Percentiles rank a stretch among this genome's conserved stretches.
These are phyloP conservation scores for Gisinianus flammeolus DNA, from an alignment of 2,888 invertebrate species.

Conservation along the genomic window DNA sequence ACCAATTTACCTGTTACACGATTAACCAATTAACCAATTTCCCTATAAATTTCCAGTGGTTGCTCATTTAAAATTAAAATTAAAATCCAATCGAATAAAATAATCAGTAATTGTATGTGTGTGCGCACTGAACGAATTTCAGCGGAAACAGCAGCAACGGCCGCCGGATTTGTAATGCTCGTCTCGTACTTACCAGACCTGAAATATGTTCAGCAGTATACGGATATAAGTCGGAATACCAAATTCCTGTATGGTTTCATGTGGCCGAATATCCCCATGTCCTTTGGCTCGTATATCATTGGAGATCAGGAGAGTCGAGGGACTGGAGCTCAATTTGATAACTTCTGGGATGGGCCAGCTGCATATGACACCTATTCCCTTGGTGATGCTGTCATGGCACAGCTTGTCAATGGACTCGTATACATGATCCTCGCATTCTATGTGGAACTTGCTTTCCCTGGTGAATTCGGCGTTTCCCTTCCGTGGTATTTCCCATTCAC, in stretches of 20 bases:
- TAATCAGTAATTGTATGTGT: too few species aligned
- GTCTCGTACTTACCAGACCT: background rate
- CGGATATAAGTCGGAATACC: too few species aligned
- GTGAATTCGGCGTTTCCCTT: slow-evolving; percentile 81
- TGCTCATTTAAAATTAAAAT: too few species aligned
- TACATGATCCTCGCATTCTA: slow-evolving; percentile 82
- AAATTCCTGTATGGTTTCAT: background rate
- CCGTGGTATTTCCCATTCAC: slow-evolving; percentile 81
- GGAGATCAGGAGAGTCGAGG: background rate
- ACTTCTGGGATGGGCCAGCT: slow-evolving; percentile 45
- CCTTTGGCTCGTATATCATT: background rate
- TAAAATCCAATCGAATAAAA: too few species aligned
- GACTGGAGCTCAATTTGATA: slow-evolving; percentile 46
- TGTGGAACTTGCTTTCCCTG: slow-evolving; percentile 84
- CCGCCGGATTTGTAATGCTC: background rate
- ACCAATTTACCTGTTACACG: too few species aligned
- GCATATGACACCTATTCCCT: slow-evolving; percentile 44
- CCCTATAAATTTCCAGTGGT: too few species aligned
- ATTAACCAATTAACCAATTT: too few species aligned
- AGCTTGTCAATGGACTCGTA: slow-evolving; percentile 69
- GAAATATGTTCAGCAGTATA: background rate
- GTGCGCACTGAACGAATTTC: background rate
- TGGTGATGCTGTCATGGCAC: slow-evolving; percentile 57
- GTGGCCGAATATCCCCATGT: background rate
- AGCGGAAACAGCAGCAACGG: background rate